phyloP scores from a whole-genome alignment of 1,140 invertebrate species.

The Anthonomus grandis region DNA sequence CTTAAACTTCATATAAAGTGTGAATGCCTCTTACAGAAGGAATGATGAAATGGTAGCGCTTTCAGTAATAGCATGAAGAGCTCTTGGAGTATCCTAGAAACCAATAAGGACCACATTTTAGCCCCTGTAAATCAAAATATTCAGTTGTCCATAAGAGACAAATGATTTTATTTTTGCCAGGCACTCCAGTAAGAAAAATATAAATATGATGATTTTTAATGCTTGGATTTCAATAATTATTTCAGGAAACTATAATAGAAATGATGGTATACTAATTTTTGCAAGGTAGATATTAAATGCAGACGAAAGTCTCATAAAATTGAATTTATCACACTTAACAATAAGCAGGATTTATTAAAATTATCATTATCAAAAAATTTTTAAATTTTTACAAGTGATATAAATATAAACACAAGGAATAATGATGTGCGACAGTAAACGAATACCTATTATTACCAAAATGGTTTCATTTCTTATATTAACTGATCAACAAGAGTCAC shows the following conservation, averaged over 20 bases:
- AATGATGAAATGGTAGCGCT: too few species aligned
- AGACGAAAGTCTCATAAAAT: not conserved
- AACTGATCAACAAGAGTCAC: not conserved
- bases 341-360: not conserved
- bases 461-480: not conserved
- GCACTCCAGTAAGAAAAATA: too few species aligned
- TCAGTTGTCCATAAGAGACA: too few species aligned
- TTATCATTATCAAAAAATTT: not conserved
- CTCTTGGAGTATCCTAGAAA: too few species aligned
- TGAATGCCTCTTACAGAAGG: too few species aligned
- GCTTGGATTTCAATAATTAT: too few species aligned
- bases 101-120: too few species aligned
- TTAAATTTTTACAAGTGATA: not conserved
- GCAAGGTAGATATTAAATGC: not conserved
- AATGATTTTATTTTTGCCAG: too few species aligned
- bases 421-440: not conserved
- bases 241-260: not conserved
- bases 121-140: too few species aligned
- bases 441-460: not conserved
- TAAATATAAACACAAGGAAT: not conserved
- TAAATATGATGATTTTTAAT: too few species aligned
- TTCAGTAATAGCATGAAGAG: too few species aligned
- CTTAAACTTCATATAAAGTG: too few species aligned
- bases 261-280: not conserved
- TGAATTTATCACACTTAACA: not conserved